phyloP scores from a whole-genome alignment of 2,113 vertebrate genomes.

The Coturnix japonica region DNA sequence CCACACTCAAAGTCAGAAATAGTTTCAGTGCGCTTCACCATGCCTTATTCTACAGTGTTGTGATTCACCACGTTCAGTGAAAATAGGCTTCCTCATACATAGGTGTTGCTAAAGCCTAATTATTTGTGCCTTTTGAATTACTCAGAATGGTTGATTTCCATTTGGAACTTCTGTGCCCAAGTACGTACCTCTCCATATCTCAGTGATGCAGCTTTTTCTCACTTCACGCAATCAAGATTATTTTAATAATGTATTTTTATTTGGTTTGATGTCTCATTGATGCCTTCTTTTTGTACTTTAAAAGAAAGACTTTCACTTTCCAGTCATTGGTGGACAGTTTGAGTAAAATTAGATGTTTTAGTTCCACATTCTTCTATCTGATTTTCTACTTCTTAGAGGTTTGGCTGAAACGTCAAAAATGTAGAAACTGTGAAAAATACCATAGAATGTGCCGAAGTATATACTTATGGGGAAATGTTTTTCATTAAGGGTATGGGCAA shows the following conservation, averaged over 20 bases:
- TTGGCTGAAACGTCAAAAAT: conserved; percentile 72
- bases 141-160: neutral
- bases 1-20: conserved; percentile 60
- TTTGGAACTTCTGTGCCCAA: neutral
- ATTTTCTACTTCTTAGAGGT: conserved; percentile 36
- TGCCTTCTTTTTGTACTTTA: neutral
- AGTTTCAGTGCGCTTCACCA: conserved; percentile 40
- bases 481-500: conserved; percentile 21
- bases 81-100: conserved; percentile 22
- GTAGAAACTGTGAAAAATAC: conserved; percentile 65
- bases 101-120: conserved; percentile 45
- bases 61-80: conserved; percentile 42
- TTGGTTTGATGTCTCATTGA: neutral
- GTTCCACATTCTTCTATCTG: conserved; percentile 18
- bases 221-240: neutral
- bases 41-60: conserved; percentile 26
- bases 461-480: conserved; percentile 57
- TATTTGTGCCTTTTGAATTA: conserved; percentile 4
- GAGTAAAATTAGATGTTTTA: conserved; percentile 20
- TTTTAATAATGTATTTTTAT: neutral
- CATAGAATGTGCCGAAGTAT: conserved; percentile 22
- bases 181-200: neutral
- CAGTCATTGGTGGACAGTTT: neutral
- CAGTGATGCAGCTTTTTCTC: neutral
- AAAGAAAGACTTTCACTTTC: conserved; percentile 3